Percentiles rank a stretch among this genome's conserved stretches.
These are phyloP conservation scores for Cyanoderma ruficeps DNA, from an alignment of 2,113 vertebrate genomes.

Conservation along the genomic window DNA sequence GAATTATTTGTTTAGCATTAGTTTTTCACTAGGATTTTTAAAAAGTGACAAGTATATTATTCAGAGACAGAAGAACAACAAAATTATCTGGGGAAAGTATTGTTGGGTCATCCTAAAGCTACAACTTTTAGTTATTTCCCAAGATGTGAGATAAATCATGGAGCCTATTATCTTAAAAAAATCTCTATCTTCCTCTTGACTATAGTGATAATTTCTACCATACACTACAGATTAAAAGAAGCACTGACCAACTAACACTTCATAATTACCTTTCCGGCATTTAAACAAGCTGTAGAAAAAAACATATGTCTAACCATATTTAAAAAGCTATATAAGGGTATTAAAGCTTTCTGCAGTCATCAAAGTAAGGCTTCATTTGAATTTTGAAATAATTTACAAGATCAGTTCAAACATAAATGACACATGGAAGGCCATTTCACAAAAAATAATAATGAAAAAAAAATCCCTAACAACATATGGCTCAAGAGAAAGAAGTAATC, in stretches of 20 bases:
- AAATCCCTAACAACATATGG: background rate
- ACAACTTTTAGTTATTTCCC: background rate
- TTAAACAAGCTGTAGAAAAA: slow-evolving; percentile 43
- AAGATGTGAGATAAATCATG: background rate
- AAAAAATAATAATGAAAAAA: slow-evolving; percentile 11
- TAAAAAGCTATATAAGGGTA: background rate
- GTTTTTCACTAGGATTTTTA: background rate
- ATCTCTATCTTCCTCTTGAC: slow-evolving; percentile 1
- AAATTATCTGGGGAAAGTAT: background rate
- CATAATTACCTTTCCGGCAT: slow-evolving; percentile 54
- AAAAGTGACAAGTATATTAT: background rate
- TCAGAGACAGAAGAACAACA: background rate
- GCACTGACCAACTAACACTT: slow-evolving; percentile 34
- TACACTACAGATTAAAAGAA: background rate
- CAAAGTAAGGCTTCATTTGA: slow-evolving; percentile 35
- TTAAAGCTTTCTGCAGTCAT: slow-evolving; percentile 40
- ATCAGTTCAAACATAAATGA: slow-evolving; percentile 42
- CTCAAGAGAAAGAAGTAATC: background rate
- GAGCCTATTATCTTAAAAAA: slow-evolving; percentile 5
- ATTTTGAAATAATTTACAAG: slow-evolving; percentile 39
- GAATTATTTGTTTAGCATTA: background rate
- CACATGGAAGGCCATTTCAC: slow-evolving; percentile 18
- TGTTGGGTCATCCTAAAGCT: background rate
- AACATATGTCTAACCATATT: background rate
- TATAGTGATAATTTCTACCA: slow-evolving; percentile 49